phyloP scores from a whole-genome alignment of 2,888 invertebrate species.

The Gandaritis pyraliata region DNA sequence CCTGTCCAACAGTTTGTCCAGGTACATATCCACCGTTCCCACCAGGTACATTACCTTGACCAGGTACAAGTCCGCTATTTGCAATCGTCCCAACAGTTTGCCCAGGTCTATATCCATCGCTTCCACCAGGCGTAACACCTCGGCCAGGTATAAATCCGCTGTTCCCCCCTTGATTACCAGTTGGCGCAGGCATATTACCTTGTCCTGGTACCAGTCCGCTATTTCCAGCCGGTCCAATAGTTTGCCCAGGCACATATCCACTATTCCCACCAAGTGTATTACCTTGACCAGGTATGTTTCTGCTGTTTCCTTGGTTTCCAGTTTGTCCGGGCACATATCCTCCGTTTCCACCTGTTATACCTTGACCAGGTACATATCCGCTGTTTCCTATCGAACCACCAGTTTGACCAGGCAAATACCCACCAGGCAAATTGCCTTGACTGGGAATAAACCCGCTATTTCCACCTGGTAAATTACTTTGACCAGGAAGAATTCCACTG shows the following conservation, averaged over 20 bases:
- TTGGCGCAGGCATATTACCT: slow-evolving; percentile 12
- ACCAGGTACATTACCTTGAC: slow-evolving; percentile 9
- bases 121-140: slow-evolving; percentile 13
- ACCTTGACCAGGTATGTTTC: slow-evolving; percentile 32
- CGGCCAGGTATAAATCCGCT: slow-evolving; percentile 17
- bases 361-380: slow-evolving; percentile 24
- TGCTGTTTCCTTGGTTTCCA: slow-evolving; percentile 23
- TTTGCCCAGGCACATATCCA: slow-evolving; percentile 38
- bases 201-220: slow-evolving; percentile 18
- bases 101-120: slow-evolving; percentile 22
- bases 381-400: slow-evolving; percentile 4
- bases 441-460: slow-evolving; percentile 29
- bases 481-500: slow-evolving; percentile 17
- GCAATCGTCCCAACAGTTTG: slow-evolving; percentile 19
- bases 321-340: slow-evolving; percentile 18
- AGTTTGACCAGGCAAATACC: slow-evolving; percentile 31
- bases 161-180: slow-evolving; percentile 2
- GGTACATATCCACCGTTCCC: background rate
- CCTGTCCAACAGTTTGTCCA: slow-evolving; percentile 27
- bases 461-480: slow-evolving; percentile 14
- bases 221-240: slow-evolving; percentile 3
- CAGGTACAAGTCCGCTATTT: slow-evolving; percentile 15
- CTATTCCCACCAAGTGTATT: slow-evolving; percentile 37
- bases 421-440: slow-evolving; percentile 38
- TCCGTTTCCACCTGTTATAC: slow-evolving; percentile 4